Evolutionary conservation across 2,888 invertebrate species (phyloP), one percentile per base, ranked within the genome.

Genomic region (Acronicta aceris): DNA sequence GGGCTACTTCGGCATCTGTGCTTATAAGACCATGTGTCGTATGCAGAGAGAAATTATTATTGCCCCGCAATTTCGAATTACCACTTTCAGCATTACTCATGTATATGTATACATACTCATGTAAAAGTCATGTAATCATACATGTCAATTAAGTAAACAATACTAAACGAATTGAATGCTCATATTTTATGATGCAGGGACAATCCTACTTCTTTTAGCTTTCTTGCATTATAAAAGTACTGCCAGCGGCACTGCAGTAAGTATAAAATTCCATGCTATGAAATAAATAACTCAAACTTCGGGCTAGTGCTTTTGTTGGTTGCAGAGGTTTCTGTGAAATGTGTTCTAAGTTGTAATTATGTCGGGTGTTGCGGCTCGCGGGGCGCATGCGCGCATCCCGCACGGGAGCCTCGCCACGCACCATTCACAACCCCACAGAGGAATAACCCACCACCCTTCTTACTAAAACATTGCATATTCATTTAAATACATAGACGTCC

Each of bases 311-410:
- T 76, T 62, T 77, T 65, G 70, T 60, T 68, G 65, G 65, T 71
- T 76, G 78, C 78, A 75, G 79, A 74, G 76, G 78, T 81, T 83
- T 80, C 74, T 64, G 75, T 79, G 79, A 82, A 81, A 84, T 83
- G 82, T 81, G 74, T 65, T 82, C 73, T 82, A 83, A 88, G 74
- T 65, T 82, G 72, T 82, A 83, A 88, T 86, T 84, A 82, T 84
- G 81, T 77, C 76, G 81, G 78, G 76, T 71, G 77, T 71, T 57
- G 79, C 53, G 55, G 64, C 49, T 33, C 21, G 41, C 43, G 53
- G 42, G 43, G 67, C 87, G 86, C 87, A 83, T 84, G 86, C 86
- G 85, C 74, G 64, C 59, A 38, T 48, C 50, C 71, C 70, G 61
- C 59, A 59, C 57, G 63, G 61, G 53, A 66, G 64, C 65, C 68